Base-by-base conservation (phyloP, 2,797 vertebrate species). In the Salmo trutta region DNA sequence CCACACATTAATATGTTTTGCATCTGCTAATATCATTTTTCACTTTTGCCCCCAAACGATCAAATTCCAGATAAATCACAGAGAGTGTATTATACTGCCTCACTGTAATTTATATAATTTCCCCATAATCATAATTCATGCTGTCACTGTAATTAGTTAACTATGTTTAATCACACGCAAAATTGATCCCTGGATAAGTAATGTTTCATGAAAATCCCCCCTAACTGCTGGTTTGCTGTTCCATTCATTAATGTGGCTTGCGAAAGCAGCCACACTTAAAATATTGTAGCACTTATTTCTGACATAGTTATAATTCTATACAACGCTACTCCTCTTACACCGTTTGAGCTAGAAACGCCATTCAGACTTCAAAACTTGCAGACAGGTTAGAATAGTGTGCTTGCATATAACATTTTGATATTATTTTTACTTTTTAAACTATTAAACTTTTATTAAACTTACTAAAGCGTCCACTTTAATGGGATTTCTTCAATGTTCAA, bases 111-210 rank as follows among this genome's bases (percentile, higher is more conserved):
- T 84, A 89, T 84, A 83, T 88, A 21, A 84, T 86, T 89, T 87
- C 75, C 79, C 70, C 86, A 82, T 88, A 88, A 91, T 87, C 87
- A 84, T 93, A 88, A 88, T 82, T 93, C 91, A 89, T 81, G 74
- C 81, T 85, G 89, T 91, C 83, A 15, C 84, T 71, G 67, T 88
- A 88, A 90, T 90, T 89, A 87, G 86, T 91, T 89, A 91, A 91
- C 86, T 88, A 83, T 81, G 90, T 90, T 93, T 92, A 92, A 93
- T 93, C 87, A 87, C 83, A 90, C 74, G 76, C 86, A 91, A 92
- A 93, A 92, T 91, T 85, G 88, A 90, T 91, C 87, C 85, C 81
- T 14, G 77, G 87, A 84, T 89, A 87, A 90, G 82, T 86, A 87
- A 90, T 89, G 82, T 82, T 86, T 86, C 76, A 47, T 33, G 76